phyloP scores from a whole-genome alignment of 2,888 invertebrate species.

The Geophilus truncorum region DNA sequence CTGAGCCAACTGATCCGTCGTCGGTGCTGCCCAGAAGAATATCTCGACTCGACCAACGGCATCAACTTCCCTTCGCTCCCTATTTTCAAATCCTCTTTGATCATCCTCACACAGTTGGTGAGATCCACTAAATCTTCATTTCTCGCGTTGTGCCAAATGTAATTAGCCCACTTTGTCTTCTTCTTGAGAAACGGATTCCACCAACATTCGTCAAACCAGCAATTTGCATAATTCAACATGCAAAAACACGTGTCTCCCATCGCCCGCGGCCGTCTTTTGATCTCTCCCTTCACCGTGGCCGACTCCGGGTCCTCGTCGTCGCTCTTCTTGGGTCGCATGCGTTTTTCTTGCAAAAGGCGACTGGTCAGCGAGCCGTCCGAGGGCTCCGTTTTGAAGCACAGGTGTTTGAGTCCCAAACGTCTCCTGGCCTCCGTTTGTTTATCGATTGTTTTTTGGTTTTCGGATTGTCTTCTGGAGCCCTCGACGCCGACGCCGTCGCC shows the following conservation, averaged over 20 bases:
- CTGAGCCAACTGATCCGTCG: background rate
- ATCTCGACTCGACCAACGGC: background rate
- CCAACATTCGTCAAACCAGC: background rate
- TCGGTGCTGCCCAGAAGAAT: background rate
- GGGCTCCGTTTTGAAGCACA: background rate
- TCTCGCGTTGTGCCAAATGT: background rate
- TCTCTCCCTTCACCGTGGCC: background rate
- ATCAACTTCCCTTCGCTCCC: background rate
- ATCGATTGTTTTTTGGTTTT: background rate
- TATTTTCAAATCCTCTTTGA: too few relatives aligned
- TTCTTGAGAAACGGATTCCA: background rate
- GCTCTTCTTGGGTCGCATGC: background rate
- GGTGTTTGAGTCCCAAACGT: background rate
- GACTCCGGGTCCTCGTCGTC: background rate
- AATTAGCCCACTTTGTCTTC: background rate
- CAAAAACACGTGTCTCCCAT: background rate
- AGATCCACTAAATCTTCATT: background rate
- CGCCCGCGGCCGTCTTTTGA: background rate
- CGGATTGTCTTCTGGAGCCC: background rate
- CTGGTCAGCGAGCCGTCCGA: background rate
- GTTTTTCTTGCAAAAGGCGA: background rate
- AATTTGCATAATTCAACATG: constrained; percentile 13
- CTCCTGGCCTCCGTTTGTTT: background rate
- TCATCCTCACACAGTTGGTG: too few relatives aligned
- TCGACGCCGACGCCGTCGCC: background rate